These are phyloP conservation scores for Palaemon carinicauda DNA, from an alignment of 1,140 invertebrate genomes.

Conservation along the genomic window DNA sequence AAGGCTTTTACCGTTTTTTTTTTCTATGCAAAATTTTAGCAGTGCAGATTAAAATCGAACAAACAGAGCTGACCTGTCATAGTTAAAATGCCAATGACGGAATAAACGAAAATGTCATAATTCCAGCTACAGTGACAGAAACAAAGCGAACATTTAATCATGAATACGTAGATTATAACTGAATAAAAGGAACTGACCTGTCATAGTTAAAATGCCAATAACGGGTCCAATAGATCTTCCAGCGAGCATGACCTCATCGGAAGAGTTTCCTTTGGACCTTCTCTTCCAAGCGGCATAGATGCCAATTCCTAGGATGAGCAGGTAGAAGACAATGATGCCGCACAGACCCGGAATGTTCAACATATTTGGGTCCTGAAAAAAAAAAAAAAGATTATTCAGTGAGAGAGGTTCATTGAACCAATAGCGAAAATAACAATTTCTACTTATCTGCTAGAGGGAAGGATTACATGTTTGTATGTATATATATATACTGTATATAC, in stretches of 20 bases:
- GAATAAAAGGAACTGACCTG: slow-evolving; percentile 67
- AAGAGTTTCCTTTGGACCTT: background rate
- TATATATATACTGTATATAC: slow-evolving; percentile 37
- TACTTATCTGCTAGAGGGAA: background rate
- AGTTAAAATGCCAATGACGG: too few relatives aligned
- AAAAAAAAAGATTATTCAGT: background rate
- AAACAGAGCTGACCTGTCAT: too few relatives aligned
- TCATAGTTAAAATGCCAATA: slow-evolving; percentile 98
- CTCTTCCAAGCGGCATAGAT: slow-evolving; percentile 92
- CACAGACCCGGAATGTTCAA: slow-evolving; percentile 90
- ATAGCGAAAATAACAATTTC: background rate
- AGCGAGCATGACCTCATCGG: slow-evolving; percentile 95
- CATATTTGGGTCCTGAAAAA: slow-evolving; percentile 70
- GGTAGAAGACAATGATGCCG: slow-evolving; percentile 92
- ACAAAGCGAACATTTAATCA: too few relatives aligned
- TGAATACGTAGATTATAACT: too few relatives aligned
- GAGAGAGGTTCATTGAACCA: background rate
- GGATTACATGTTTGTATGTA: slow-evolving; percentile 16
- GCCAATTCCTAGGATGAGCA: slow-evolving; percentile 89
- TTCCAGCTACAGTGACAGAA: too few relatives aligned
- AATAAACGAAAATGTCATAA: too few relatives aligned
- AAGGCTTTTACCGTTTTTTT: too few relatives aligned
- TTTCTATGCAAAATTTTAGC: too few relatives aligned
- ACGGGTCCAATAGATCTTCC: slow-evolving; percentile 94
- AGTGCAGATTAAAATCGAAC: too few relatives aligned